A percentile compares a stretch with the other conserved stretches of the same genome.
Evolutionary conservation across 1,140 invertebrate species (phyloP).

Genomic region (Ectropis grisescens): DNA sequence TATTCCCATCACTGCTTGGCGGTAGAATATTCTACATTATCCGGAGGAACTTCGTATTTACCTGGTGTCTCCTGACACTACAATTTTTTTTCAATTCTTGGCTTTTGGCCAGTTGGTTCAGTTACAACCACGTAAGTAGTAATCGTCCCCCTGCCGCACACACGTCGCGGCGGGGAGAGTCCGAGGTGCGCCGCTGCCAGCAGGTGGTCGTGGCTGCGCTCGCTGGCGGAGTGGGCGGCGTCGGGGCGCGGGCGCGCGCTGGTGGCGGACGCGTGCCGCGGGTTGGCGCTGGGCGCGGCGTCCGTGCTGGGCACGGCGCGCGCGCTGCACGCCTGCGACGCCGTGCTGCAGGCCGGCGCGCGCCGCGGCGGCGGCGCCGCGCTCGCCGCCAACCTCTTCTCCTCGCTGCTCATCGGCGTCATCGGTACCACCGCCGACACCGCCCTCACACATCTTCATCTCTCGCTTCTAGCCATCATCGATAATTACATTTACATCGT

Average conservation of each 20-base stretch:
- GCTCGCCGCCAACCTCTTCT: slow-evolving; percentile 52
- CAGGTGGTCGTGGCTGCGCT: slow-evolving; percentile 50
- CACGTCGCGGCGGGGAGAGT: too few relatives aligned
- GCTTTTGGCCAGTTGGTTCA: too few relatives aligned
- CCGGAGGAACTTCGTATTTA: too few relatives aligned
- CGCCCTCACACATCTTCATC: too few relatives aligned
- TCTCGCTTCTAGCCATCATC: too few relatives aligned
- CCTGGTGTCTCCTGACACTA: too few relatives aligned
- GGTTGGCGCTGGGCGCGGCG: slow-evolving; percentile 33
- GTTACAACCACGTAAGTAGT: too few relatives aligned
- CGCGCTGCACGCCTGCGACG: slow-evolving; percentile 45
- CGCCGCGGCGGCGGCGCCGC: slow-evolving; percentile 32
- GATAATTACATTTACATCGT: too few relatives aligned
- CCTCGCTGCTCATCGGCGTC: slow-evolving; percentile 47
- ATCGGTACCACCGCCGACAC: slow-evolving; percentile 33
- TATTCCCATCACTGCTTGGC: too few relatives aligned
- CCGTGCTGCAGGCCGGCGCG: slow-evolving; percentile 43
- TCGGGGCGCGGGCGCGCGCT: slow-evolving; percentile 43
- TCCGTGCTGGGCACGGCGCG: slow-evolving; percentile 51
- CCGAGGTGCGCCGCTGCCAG: slow-evolving; percentile 48
- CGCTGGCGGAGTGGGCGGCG: slow-evolving; percentile 43
- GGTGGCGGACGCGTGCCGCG: slow-evolving; percentile 46
- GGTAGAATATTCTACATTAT: too few relatives aligned
- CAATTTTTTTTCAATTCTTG: too few relatives aligned
- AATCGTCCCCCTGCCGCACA: too few relatives aligned